phyloP scores from a whole-genome alignment of 2,888 invertebrate genomes.

The Palloptera scutellata region DNA sequence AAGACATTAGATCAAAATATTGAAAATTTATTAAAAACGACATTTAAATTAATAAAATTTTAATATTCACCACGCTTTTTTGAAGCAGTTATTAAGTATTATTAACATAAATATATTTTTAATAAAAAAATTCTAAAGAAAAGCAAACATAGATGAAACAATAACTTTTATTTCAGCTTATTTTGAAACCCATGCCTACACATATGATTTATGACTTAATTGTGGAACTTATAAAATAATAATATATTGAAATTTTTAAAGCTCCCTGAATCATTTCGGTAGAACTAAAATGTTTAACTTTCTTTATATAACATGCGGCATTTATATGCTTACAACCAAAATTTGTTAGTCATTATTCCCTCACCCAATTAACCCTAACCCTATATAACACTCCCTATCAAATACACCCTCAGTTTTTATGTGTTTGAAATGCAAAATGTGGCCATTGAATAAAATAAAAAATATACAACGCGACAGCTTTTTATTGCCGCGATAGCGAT shows the following conservation, averaged over 20 bases:
- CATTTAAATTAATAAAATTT: neutral
- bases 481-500: constrained; percentile 64
- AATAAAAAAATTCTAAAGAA: neutral
- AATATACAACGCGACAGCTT: constrained; percentile 19
- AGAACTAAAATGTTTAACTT: neutral
- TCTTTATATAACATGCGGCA: too few relatives aligned
- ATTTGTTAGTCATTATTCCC: neutral
- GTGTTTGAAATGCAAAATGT: constrained; percentile 7
- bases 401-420: neutral
- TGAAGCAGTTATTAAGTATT: constrained; percentile 8
- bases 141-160: neutral
- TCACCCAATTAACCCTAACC: constrained; percentile 6
- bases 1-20: too few relatives aligned
- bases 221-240: neutral
- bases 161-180: neutral
- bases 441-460: constrained; percentile 27
- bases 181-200: too few relatives aligned
- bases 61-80: constrained; percentile 15
- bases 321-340: too few relatives aligned
- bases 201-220: too few relatives aligned
- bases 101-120: constrained; percentile 1
- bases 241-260: neutral
- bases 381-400: neutral
- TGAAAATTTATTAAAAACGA: constrained; percentile 3
- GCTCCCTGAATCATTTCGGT: neutral